Evolutionary conservation across 2,888 invertebrate genomes (phyloP).

Genomic region (Caenorhabditis parvicauda): DNA sequence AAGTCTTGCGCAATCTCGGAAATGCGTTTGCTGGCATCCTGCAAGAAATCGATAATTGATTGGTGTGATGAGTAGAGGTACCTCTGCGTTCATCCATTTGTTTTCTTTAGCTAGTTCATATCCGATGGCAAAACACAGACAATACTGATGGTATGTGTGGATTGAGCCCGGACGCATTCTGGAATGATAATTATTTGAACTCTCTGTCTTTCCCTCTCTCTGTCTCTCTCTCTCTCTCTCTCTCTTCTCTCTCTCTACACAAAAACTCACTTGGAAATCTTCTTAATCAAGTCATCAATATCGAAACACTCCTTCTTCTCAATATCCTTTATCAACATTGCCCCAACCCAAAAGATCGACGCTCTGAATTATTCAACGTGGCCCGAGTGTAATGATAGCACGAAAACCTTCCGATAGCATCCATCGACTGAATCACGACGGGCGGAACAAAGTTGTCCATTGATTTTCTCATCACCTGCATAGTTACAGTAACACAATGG

Average conservation of each 20-base stretch:
- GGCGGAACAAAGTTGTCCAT: constrained; percentile 24
- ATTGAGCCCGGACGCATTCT: constrained; percentile 3
- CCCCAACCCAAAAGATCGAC: constrained; percentile 17
- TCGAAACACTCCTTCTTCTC: constrained; percentile 33
- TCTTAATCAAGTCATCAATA: constrained; percentile 18
- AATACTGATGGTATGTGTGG: constrained; percentile 7
- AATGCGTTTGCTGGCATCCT: too few relatives aligned
- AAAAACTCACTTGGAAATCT: constrained; percentile 11
- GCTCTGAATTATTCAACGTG: constrained; percentile 1
- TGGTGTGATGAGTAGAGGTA: too few relatives aligned
- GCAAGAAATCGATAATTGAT: too few relatives aligned
- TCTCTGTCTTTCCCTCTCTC: not conserved
- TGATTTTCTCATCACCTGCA: constrained; percentile 13
- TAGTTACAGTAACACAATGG: not conserved
- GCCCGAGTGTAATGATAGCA: too few relatives aligned
- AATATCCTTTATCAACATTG: constrained; percentile 26
- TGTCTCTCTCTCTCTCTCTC: too few relatives aligned
- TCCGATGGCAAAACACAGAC: constrained; percentile 11
- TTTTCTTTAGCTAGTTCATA: constrained; percentile 6
- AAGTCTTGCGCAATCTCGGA: too few relatives aligned
- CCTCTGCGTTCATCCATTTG: too few relatives aligned
- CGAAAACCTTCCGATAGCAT: constrained; percentile 11
- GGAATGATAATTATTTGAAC: not conserved
- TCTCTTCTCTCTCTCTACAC: too few relatives aligned
- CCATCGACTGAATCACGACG: constrained; percentile 24